Evolutionary conservation across 2,888 invertebrate species (phyloP).

Genomic region (Rugalucina vietnamica): DNA sequence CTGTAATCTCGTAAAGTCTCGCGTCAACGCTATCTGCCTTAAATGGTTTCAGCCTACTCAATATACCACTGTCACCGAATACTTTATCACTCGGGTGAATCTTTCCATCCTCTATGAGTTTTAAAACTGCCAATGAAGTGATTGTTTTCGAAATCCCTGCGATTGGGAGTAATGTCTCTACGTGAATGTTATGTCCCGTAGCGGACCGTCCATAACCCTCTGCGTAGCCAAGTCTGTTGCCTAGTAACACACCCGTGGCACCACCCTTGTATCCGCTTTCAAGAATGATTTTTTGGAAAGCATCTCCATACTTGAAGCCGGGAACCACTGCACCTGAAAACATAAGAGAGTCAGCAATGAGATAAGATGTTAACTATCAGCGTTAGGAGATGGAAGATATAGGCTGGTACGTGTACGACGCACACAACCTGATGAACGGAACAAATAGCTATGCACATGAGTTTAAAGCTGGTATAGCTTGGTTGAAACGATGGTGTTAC

Average conservation of each 20-base stretch:
- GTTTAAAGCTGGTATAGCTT: no score
- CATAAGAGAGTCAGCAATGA: no score
- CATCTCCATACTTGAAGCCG: slow-evolving; percentile 67
- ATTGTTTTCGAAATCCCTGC: slow-evolving; percentile 78
- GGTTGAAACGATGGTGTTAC: no score
- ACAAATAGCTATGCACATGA: no score
- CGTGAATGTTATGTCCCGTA: slow-evolving; percentile 66
- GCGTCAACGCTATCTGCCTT: slow-evolving; percentile 61
- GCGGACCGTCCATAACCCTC: slow-evolving; percentile 71
- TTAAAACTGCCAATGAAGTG: slow-evolving; percentile 76
- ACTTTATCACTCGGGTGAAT: slow-evolving; percentile 69
- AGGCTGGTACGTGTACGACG: no score
- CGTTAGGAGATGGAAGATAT: no score
- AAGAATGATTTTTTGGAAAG: slow-evolving; percentile 68
- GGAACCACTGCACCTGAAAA: slow-evolving; percentile 55
- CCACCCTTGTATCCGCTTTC: slow-evolving; percentile 76
- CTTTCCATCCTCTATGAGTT: slow-evolving; percentile 73
- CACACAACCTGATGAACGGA: no score
- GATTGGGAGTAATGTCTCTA: slow-evolving; percentile 65
- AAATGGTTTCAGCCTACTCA: slow-evolving; percentile 65
- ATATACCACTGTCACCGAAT: slow-evolving; percentile 72
- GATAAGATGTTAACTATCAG: no score
- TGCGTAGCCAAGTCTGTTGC: slow-evolving; percentile 72
- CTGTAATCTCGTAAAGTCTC: slow-evolving; percentile 76
- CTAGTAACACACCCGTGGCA: slow-evolving; percentile 73